These are phyloP conservation scores for Trichoplusia ni DNA, from an alignment of 1,140 invertebrate species.

Conservation along the genomic window DNA sequence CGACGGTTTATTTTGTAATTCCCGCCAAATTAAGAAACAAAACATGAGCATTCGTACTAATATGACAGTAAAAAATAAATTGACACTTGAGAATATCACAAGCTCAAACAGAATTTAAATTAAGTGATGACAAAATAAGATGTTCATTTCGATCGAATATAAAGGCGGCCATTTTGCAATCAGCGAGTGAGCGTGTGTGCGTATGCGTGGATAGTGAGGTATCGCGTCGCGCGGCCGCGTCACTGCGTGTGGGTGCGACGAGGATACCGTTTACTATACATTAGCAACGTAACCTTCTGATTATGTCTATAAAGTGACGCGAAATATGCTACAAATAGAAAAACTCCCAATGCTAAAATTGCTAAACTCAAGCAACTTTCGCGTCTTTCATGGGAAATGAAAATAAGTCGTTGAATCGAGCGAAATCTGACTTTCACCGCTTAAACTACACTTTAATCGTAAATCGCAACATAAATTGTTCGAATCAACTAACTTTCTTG, in stretches of 20 bases:
- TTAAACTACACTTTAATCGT: neutral
- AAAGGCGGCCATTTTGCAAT: conserved; percentile 46
- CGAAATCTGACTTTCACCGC: conserved; percentile 13
- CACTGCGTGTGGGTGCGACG: conserved; percentile 53
- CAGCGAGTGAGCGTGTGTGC: conserved; percentile 27
- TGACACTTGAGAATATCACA: conserved; percentile 9
- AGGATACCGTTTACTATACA: conserved; percentile 40
- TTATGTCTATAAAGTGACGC: conserved; percentile 19
- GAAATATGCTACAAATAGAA: conserved; percentile 16
- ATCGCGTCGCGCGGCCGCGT: conserved; percentile 36
- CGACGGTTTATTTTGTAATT: conserved; percentile 9
- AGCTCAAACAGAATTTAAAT: conserved; percentile 4
- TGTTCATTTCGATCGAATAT: conserved; percentile 30
- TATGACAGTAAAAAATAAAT: conserved; percentile 2
- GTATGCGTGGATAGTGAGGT: conserved; percentile 31
- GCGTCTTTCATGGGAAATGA: neutral
- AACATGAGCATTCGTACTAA: neutral
- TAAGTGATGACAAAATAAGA: conserved; percentile 30
- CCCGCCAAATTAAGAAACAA: neutral
- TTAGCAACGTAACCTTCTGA: conserved; percentile 19
- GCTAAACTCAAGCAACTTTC: conserved; percentile 23
- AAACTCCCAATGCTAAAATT: no score
- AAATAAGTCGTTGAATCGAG: conserved; percentile 2
- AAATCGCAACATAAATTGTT: no score
- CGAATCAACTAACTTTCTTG: no score